These are phyloP conservation scores for Antechinus stuartii DNA, from an alignment of 2,113 vertebrate species.

Conservation along the genomic window DNA sequence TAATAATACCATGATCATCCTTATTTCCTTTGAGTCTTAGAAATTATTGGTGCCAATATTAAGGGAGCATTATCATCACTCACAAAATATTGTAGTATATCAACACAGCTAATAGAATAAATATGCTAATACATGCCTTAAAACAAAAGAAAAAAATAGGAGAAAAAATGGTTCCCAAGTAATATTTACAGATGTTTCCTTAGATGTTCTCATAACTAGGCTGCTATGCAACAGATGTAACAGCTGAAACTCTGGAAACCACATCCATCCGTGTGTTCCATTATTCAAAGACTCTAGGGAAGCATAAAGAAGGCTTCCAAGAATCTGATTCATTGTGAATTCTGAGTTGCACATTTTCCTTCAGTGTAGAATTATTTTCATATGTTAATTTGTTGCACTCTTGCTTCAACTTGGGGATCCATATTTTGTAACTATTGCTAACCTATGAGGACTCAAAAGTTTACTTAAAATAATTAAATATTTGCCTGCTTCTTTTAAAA, in stretches of 20 bases:
- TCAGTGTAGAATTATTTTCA: conserved; percentile 44
- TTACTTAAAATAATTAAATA: neutral
- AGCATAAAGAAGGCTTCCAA: conserved; percentile 37
- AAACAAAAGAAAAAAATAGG: conserved; percentile 48
- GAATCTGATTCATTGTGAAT: conserved; percentile 38
- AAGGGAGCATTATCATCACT: conserved; percentile 30
- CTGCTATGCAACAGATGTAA: conserved; percentile 57
- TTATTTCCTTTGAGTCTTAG: neutral
- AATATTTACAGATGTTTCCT: conserved; percentile 75
- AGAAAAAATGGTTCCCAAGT: conserved; percentile 45
- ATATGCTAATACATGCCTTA: conserved; percentile 42
- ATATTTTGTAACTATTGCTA: conserved; percentile 6
- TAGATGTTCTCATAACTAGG: conserved; percentile 45
- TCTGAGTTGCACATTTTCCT: conserved; percentile 60
- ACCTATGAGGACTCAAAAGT: conserved; percentile 1
- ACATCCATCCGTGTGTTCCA: conserved; percentile 47
- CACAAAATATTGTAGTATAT: conserved; percentile 14
- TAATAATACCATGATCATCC: neutral
- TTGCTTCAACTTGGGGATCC: conserved; percentile 38
- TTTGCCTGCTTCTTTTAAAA: neutral
- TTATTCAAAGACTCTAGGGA: conserved; percentile 66
- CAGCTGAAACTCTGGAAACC: conserved; percentile 34
- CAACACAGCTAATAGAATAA: conserved; percentile 9
- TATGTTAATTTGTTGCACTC: conserved; percentile 39
- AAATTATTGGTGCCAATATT: neutral